Conservation (phyloP, 2,888 invertebrate genomes). For the Dasysyrphus tricinctus region DNA sequence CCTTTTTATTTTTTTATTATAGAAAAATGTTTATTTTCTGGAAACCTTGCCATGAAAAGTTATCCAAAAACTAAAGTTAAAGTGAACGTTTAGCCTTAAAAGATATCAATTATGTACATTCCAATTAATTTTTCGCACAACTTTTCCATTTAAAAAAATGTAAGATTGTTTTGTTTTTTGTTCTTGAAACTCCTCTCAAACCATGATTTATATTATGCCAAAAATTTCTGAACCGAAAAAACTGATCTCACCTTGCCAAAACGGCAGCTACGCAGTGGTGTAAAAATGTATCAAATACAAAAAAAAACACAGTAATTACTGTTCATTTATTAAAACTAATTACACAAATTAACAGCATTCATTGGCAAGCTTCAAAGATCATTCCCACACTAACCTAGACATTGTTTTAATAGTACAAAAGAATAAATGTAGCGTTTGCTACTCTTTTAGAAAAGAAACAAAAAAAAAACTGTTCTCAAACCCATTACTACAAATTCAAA, state of each 20-base stretch:
- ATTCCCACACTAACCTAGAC: conserved; percentile 54
- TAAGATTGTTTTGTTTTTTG: background rate
- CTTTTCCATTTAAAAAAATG: background rate
- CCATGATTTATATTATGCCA: conserved; percentile 5
- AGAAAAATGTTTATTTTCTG: background rate
- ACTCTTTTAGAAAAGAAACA: background rate
- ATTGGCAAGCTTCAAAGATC: conserved; percentile 44
- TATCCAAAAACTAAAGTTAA: background rate
- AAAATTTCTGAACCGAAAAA: conserved; percentile 43
- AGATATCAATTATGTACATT: background rate
- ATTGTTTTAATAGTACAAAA: conserved; percentile 49
- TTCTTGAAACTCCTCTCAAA: conserved; percentile 15
- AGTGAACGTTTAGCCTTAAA: conserved; percentile 1
- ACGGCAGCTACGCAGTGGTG: background rate
- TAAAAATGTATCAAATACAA: conserved; percentile 30
- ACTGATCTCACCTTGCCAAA: conserved; percentile 56
- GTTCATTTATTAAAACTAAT: conserved; percentile 50
- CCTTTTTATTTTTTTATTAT: too few species aligned
- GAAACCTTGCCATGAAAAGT: background rate
- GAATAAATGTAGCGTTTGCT: background rate
- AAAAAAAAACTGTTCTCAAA: conserved; percentile 21
- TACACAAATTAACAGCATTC: conserved; percentile 50
- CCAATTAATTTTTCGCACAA: background rate
- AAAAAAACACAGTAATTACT: conserved; percentile 50
- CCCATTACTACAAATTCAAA: conserved; percentile 45